A percentile compares a stretch with the other conserved stretches of the same genome.
Evolutionary conservation across 2,113 vertebrate genomes (phyloP).

Genomic region (Barnardius zonarius): DNA sequence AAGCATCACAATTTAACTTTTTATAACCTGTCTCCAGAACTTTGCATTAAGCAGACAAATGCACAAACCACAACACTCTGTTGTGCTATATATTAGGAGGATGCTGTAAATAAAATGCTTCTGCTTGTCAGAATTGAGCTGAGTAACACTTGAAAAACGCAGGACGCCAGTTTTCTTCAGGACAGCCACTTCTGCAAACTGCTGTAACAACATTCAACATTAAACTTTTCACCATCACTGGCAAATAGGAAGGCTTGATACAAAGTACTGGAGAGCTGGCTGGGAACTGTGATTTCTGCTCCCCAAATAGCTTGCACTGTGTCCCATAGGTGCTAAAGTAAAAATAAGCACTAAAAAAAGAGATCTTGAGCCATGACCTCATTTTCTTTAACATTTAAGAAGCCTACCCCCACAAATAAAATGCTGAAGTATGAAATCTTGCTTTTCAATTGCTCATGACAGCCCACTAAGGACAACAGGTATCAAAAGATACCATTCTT

Average conservation of each 20-base stretch:
- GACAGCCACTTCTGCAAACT: background rate
- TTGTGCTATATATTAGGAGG: background rate
- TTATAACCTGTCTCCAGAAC: background rate
- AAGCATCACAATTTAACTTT: background rate
- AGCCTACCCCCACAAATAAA: background rate
- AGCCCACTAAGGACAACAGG: background rate
- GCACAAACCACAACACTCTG: background rate
- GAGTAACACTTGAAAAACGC: background rate
- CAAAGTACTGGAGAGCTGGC: background rate
- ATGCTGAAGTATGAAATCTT: background rate
- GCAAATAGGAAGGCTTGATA: background rate
- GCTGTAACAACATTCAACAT: background rate
- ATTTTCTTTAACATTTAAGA: slow-evolving; percentile 14
- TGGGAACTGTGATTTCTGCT: background rate
- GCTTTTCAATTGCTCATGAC: background rate
- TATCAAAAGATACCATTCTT: background rate
- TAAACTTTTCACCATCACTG: background rate
- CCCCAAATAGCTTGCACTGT: background rate
- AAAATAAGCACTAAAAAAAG: slow-evolving; percentile 20
- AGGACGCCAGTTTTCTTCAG: background rate
- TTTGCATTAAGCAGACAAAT: background rate
- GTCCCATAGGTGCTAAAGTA: background rate
- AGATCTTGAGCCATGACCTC: background rate
- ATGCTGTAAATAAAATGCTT: background rate
- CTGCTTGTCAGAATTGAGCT: background rate